A percentile compares a stretch with the other conserved stretches of the same genome.
Conservation (phyloP, 2,113 vertebrate species). For the Podarcis muralis region DNA sequence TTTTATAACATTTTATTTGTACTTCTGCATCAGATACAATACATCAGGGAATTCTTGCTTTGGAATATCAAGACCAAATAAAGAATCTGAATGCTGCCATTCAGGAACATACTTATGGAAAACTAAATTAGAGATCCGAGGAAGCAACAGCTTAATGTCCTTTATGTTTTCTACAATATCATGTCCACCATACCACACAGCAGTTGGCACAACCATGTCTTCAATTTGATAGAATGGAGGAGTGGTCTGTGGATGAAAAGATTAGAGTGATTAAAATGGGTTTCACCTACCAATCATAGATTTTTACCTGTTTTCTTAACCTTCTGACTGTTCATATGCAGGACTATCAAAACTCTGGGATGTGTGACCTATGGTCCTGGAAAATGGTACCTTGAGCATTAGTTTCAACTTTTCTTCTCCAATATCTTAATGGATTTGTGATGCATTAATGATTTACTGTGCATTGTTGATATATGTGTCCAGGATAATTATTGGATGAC, state of each 20-base stretch:
- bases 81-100: slow-evolving; percentile 89
- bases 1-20: neutral
- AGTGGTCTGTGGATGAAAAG: slow-evolving; percentile 36
- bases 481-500: no score
- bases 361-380: no score
- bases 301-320: neutral
- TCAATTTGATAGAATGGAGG: slow-evolving; percentile 73
- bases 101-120: slow-evolving; percentile 78
- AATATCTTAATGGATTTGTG: no score
- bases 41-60: slow-evolving; percentile 77
- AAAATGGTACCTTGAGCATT: no score
- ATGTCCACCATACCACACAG: slow-evolving; percentile 83
- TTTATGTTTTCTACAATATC: slow-evolving; percentile 76
- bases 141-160: slow-evolving; percentile 77
- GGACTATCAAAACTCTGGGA: no score
- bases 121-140: slow-evolving; percentile 79
- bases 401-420: no score
- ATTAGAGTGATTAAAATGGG: neutral
- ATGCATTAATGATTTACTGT: no score
- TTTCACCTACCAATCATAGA: neutral
- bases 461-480: no score
- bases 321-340: no score
- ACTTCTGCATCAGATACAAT: slow-evolving; percentile 77
- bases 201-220: slow-evolving; percentile 84
- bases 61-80: slow-evolving; percentile 85